Percentiles rank a stretch among this genome's conserved stretches.
Conservation (phyloP, 2,113 vertebrate species). For the Polyodon spathula region DNA sequence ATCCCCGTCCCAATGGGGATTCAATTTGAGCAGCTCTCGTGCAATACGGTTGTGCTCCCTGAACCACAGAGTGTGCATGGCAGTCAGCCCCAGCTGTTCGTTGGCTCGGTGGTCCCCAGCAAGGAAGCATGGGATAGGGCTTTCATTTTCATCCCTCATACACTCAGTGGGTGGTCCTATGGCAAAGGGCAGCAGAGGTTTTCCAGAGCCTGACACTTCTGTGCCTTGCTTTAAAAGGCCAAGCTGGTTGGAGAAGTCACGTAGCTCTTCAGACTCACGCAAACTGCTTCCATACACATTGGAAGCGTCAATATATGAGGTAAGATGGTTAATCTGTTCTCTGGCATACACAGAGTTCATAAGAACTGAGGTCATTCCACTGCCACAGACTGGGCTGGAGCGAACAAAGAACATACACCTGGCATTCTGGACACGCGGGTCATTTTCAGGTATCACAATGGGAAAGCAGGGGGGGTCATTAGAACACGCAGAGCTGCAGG, state of each 20-base stretch:
- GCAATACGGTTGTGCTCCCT: constrained; percentile 54
- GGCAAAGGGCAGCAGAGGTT: constrained; percentile 47
- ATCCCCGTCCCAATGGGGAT: constrained; percentile 55
- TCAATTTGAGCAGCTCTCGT: constrained; percentile 28
- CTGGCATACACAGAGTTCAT: constrained; percentile 53
- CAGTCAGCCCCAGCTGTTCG: constrained; percentile 50
- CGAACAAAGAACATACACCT: constrained; percentile 59
- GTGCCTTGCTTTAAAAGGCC: constrained; percentile 44
- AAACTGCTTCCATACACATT: constrained; percentile 52
- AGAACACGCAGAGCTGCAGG: constrained; percentile 50
- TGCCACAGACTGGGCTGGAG: constrained; percentile 49
- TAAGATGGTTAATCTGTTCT: constrained; percentile 57
- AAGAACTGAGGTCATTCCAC: constrained; percentile 54
- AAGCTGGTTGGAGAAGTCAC: constrained; percentile 30
- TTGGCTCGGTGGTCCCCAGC: constrained; percentile 54
- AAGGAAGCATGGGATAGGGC: constrained; percentile 49
- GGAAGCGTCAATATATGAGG: constrained; percentile 53
- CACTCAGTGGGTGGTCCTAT: constrained; percentile 53
- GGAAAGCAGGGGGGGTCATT: constrained; percentile 53
- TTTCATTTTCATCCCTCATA: constrained; percentile 52
- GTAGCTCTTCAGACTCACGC: constrained; percentile 39
- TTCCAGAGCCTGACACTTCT: constrained; percentile 34
- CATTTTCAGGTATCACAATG: constrained; percentile 38
- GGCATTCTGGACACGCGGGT: constrained; percentile 43
- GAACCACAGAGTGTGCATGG: constrained; percentile 59